These are phyloP conservation scores for Choloepus didactylus DNA, from an alignment of 2,797 vertebrate genomes.

Conservation along the genomic window DNA sequence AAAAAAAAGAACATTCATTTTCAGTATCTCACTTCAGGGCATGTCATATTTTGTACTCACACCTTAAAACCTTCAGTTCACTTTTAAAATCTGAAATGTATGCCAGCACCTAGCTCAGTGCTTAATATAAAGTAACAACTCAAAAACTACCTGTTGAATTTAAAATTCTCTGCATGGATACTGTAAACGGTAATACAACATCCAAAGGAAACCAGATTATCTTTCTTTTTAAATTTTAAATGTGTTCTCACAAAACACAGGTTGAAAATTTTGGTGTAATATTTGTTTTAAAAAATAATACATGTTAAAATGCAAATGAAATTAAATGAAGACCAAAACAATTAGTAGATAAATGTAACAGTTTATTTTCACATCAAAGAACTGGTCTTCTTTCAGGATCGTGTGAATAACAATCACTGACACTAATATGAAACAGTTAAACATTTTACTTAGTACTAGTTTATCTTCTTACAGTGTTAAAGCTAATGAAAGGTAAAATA, in stretches of 20 bases:
- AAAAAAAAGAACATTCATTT: conserved; percentile 35
- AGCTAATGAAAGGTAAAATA: conserved; percentile 24
- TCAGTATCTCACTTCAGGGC: background rate
- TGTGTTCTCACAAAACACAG: conserved; percentile 6
- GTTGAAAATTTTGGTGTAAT: background rate
- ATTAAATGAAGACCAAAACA: conserved; percentile 14
- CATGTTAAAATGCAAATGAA: conserved; percentile 36
- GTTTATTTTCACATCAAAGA: conserved; percentile 42
- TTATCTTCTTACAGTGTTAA: conserved; percentile 2
- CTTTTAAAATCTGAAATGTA: background rate
- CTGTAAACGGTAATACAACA: background rate
- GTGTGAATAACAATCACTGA: background rate
- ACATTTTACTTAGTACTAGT: background rate
- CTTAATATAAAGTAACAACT: conserved; percentile 21
- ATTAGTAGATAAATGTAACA: background rate
- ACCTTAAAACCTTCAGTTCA: background rate
- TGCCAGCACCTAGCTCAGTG: background rate
- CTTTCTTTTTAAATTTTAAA: conserved; percentile 38
- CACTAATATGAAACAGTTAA: background rate
- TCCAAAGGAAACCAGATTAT: background rate
- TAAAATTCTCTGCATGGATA: conserved; percentile 28
- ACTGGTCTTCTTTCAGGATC: background rate
- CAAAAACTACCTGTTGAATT: background rate
- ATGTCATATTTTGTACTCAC: background rate
- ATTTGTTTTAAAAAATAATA: conserved; percentile 2